Conservation (phyloP, 1,140 invertebrate species). For the Scaptomyza hsui region DNA sequence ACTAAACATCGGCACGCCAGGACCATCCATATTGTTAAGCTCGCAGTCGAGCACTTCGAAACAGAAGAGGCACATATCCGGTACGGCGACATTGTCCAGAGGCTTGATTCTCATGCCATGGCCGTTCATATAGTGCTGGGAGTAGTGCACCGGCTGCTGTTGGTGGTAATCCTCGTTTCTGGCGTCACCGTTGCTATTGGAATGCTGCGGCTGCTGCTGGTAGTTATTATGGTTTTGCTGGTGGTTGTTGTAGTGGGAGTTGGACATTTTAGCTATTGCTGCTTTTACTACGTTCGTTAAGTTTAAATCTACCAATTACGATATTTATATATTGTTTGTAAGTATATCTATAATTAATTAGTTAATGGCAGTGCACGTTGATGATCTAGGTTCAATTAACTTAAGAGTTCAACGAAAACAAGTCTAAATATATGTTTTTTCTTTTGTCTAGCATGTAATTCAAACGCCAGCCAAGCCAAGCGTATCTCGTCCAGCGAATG, state of each 20-base stretch:
- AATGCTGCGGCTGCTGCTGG: slow-evolving; percentile 62
- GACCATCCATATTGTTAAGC: slow-evolving; percentile 95
- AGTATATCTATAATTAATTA: slow-evolving; percentile 52
- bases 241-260: slow-evolving; percentile 73
- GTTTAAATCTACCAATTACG: slow-evolving; percentile 57
- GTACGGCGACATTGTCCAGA: slow-evolving; percentile 89
- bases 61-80: slow-evolving; percentile 99
- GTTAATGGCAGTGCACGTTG: slow-evolving; percentile 80
- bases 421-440: slow-evolving; percentile 31
- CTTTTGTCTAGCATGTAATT: slow-evolving; percentile 38
- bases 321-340: slow-evolving; percentile 42
- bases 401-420: slow-evolving; percentile 66
- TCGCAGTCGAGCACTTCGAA: slow-evolving; percentile 98
- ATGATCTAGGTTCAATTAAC: slow-evolving; percentile 73
- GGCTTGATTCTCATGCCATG: slow-evolving; percentile 65
- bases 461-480: slow-evolving; percentile 74
- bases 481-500: slow-evolving; percentile 46
- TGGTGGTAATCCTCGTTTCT: slow-evolving; percentile 48
- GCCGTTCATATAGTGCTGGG: slow-evolving; percentile 65
- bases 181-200: slow-evolving; percentile 63
- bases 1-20: slow-evolving; percentile 94
- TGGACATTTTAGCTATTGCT: slow-evolving; percentile 61
- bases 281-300: slow-evolving; percentile 30
- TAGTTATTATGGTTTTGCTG: slow-evolving; percentile 56
- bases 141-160: slow-evolving; percentile 69